These are phyloP conservation scores for Tiaroga cobitis DNA, from an alignment of 2,797 vertebrate genomes.

Conservation along the genomic window DNA sequence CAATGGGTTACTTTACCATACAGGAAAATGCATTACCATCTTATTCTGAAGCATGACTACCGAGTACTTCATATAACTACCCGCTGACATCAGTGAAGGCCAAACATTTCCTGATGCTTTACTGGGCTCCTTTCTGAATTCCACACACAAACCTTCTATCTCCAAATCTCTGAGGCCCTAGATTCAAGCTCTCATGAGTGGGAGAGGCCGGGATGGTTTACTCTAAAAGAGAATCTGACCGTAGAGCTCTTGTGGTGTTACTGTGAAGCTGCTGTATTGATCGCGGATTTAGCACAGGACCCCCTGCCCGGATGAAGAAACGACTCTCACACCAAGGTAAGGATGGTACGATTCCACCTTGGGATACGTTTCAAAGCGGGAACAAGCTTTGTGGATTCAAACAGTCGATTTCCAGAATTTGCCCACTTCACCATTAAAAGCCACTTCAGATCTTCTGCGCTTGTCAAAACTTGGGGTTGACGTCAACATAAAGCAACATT, in stretches of 20 bases:
- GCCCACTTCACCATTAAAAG: constrained; percentile 30
- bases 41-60: background rate
- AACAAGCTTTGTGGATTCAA: constrained; percentile 45
- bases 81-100: constrained; percentile 18
- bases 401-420: constrained; percentile 38
- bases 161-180: background rate
- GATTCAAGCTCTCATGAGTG: constrained; percentile 6
- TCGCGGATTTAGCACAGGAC: constrained; percentile 34
- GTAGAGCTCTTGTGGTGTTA: constrained; percentile 37
- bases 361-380: constrained; percentile 34
- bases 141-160: background rate
- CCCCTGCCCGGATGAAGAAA: constrained; percentile 44
- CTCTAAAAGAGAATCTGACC: constrained; percentile 35
- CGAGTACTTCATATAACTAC: background rate
- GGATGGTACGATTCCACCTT: constrained; percentile 22
- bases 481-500: constrained; percentile 19
- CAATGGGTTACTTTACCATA: too few relatives aligned
- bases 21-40: background rate
- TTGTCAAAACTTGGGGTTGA: constrained; percentile 15
- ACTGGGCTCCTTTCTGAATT: constrained; percentile 15
- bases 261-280: constrained; percentile 44
- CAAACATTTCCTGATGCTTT: background rate
- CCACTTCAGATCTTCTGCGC: constrained; percentile 13
- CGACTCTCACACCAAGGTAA: constrained; percentile 23
- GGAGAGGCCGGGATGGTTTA: constrained; percentile 27